Conservation (phyloP, 2,113 vertebrate genomes). For the Lampris megalopsis region DNA sequence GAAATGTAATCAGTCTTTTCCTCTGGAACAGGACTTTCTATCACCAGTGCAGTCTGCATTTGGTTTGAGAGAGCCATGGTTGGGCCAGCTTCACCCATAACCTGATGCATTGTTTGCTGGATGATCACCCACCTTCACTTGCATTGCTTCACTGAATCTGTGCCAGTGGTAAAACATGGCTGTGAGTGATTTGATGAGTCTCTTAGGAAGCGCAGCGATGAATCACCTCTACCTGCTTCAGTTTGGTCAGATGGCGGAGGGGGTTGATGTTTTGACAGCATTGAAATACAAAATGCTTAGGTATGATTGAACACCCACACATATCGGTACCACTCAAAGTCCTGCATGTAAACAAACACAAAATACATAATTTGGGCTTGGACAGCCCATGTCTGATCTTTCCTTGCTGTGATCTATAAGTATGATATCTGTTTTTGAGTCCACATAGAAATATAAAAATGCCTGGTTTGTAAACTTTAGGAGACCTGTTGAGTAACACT, state of each 20-base stretch:
- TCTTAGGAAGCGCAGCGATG: neutral
- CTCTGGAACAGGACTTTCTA: no score
- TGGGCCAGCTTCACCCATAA: slow-evolving; percentile 25
- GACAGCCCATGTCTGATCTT: no score
- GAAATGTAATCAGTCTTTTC: no score
- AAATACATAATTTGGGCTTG: no score
- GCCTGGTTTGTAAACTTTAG: no score
- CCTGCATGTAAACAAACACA: neutral
- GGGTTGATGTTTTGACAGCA: neutral
- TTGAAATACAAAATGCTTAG: neutral
- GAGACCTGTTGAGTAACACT: no score
- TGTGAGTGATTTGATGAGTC: neutral
- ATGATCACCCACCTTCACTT: slow-evolving; percentile 21
- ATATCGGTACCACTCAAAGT: neutral
- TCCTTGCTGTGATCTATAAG: no score
- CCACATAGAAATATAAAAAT: no score
- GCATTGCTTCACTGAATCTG: neutral
- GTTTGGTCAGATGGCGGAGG: neutral
- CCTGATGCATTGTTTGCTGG: slow-evolving; percentile 14
- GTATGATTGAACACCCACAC: no score
- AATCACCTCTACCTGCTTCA: neutral
- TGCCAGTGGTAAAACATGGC: slow-evolving; percentile 1
- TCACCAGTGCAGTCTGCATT: neutral
- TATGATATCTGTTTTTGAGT: no score
- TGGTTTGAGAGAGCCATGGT: slow-evolving; percentile 17